phyloP scores from a whole-genome alignment of 2,888 invertebrate species.

The Lasioglossum leucozonium region DNA sequence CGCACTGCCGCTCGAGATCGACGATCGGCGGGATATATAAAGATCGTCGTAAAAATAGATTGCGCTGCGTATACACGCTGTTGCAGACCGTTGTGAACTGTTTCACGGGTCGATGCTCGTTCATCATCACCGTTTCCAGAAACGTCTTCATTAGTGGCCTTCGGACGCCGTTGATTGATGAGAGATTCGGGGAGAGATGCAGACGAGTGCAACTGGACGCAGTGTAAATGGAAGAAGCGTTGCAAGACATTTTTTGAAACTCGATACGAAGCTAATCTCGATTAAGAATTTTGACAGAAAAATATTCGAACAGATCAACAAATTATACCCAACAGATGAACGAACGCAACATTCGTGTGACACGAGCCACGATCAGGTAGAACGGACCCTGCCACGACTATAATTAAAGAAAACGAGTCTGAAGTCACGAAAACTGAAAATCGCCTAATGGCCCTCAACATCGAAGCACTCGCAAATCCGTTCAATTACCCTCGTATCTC shows the following conservation, averaged over 20 bases:
- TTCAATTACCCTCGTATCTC: neutral
- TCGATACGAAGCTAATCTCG: neutral
- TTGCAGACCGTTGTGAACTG: neutral
- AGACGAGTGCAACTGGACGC: neutral
- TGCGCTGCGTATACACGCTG: neutral
- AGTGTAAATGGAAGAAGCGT: neutral
- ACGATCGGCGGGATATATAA: neutral
- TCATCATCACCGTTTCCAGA: neutral
- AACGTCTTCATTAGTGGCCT: slow-evolving; percentile 6
- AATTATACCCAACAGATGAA: too few species aligned
- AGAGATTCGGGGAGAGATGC: neutral
- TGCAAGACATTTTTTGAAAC: neutral
- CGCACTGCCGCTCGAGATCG: slow-evolving; percentile 5
- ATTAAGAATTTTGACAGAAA: too few species aligned
- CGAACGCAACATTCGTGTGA: neutral
- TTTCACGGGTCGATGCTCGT: slow-evolving; percentile 10
- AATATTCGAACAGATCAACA: too few species aligned
- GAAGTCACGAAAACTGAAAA: slow-evolving; percentile 6
- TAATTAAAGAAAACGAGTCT: neutral
- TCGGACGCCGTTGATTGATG: neutral
- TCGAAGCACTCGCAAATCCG: neutral
- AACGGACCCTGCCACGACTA: neutral
- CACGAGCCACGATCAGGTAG: neutral
- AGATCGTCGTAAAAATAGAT: neutral
- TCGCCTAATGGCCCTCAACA: neutral